Percentiles rank a stretch among this genome's conserved stretches.
Conservation (phyloP, 2,888 invertebrate genomes). For the Bugula neritina region DNA sequence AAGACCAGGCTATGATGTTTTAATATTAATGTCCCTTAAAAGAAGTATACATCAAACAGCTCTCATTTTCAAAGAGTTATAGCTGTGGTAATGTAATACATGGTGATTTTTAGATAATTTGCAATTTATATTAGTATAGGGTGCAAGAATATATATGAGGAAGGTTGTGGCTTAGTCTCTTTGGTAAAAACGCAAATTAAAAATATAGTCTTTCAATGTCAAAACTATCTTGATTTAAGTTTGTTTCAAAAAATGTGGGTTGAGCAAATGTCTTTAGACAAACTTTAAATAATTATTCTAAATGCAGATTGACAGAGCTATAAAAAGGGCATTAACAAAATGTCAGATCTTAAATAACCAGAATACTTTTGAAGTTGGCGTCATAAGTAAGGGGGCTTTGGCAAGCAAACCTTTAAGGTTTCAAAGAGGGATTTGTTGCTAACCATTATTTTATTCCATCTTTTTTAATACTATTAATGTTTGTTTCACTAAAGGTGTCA, state of each 20-base stretch:
- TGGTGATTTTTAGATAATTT: not conserved
- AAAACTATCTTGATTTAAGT: no score
- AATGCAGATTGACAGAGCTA: not conserved
- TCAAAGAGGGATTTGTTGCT: not conserved
- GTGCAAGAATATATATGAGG: no score
- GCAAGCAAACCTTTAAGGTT: not conserved
- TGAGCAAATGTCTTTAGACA: no score
- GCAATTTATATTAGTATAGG: not conserved
- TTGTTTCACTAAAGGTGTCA: slow-evolving; percentile 22
- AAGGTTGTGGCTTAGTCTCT: no score
- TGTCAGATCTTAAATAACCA: not conserved
- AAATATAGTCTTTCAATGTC: no score
- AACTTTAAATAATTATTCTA: slow-evolving; percentile 13
- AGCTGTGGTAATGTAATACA: slow-evolving; percentile 14
- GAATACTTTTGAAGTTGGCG: not conserved
- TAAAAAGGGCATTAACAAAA: slow-evolving; percentile 10
- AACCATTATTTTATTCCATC: not conserved
- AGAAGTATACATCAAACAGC: slow-evolving; percentile 2
- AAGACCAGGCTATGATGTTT: not conserved
- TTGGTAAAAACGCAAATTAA: no score
- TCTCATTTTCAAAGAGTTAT: not conserved
- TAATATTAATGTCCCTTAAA: not conserved
- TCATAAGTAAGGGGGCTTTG: not conserved
- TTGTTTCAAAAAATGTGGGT: no score
- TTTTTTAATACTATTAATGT: slow-evolving; percentile 14